phyloP scores from a whole-genome alignment of 2,113 vertebrate genomes.

The Phalacrocorax aristotelis region DNA sequence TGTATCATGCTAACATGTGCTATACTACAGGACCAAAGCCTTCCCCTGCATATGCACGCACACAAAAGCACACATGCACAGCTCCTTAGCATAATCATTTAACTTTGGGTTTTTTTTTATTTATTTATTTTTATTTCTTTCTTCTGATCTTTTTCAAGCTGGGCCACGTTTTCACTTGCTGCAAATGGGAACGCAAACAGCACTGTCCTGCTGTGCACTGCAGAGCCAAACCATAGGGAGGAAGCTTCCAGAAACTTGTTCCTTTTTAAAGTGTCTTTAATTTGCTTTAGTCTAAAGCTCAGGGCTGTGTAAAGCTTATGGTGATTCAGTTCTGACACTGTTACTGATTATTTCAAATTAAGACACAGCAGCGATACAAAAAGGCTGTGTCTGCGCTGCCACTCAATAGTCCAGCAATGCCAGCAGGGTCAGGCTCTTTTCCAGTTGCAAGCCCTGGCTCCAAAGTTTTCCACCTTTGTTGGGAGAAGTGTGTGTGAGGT shows the following conservation, averaged over 20 bases:
- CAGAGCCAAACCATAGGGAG: neutral
- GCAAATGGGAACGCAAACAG: neutral
- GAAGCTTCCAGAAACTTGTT: neutral
- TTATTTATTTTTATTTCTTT: neutral
- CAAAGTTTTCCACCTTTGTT: neutral
- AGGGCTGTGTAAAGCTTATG: neutral
- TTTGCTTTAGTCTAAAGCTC: neutral
- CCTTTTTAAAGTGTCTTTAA: neutral
- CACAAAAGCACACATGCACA: neutral
- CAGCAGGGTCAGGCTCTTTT: neutral
- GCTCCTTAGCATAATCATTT: neutral
- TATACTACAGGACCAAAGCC: neutral
- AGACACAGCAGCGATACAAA: neutral
- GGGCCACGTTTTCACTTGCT: fast-evolving
- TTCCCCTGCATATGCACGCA: neutral
- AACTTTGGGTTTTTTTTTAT: neutral
- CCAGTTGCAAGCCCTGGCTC: neutral
- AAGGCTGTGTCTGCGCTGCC: neutral
- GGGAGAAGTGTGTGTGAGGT: neutral
- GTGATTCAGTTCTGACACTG: neutral
- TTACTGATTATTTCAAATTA: neutral
- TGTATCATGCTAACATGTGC: neutral
- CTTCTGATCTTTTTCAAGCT: neutral
- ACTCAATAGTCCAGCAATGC: neutral
- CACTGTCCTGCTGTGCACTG: neutral